Conservation (phyloP, 2,888 invertebrate species). For the Nomada flava region DNA sequence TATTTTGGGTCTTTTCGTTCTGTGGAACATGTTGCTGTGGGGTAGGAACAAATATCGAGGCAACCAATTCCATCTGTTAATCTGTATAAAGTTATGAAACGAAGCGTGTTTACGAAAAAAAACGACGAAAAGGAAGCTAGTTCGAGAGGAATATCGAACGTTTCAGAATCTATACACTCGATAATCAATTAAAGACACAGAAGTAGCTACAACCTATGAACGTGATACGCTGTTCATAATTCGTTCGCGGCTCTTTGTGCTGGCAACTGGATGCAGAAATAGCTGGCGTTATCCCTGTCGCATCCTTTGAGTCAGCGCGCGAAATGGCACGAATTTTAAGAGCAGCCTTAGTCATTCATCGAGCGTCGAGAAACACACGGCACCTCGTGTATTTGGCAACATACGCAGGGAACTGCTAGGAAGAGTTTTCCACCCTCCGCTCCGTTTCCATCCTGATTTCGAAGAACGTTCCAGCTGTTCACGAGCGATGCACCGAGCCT, state of each 20-base stretch:
- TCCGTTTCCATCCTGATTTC: slow-evolving; percentile 35
- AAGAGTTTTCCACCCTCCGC: slow-evolving; percentile 28
- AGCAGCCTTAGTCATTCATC: slow-evolving; percentile 71
- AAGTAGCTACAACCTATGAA: not conserved
- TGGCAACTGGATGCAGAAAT: slow-evolving; percentile 63
- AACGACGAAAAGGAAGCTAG: too few relatives aligned
- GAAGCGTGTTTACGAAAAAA: too few relatives aligned
- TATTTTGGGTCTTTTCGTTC: not conserved
- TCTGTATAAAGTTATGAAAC: not conserved
- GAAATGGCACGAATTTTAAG: slow-evolving; percentile 65
- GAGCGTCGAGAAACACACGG: slow-evolving; percentile 24
- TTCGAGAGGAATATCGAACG: too few relatives aligned
- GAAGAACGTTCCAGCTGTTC: slow-evolving; percentile 49
- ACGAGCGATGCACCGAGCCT: slow-evolving; percentile 41
- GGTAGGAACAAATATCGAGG: not conserved
- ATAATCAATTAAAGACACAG: slow-evolving; percentile 10
- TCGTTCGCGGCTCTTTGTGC: slow-evolving; percentile 64
- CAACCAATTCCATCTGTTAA: not conserved
- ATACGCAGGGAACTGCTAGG: slow-evolving; percentile 32
- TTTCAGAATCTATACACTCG: not conserved
- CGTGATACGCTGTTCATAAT: slow-evolving; percentile 45
- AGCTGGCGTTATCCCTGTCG: slow-evolving; percentile 65
- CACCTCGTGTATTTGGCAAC: slow-evolving; percentile 21
- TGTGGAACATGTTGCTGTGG: not conserved
- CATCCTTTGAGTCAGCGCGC: slow-evolving; percentile 67